These are phyloP conservation scores for Fulmarus glacialis DNA, from an alignment of 2,113 vertebrate species.

Conservation along the genomic window DNA sequence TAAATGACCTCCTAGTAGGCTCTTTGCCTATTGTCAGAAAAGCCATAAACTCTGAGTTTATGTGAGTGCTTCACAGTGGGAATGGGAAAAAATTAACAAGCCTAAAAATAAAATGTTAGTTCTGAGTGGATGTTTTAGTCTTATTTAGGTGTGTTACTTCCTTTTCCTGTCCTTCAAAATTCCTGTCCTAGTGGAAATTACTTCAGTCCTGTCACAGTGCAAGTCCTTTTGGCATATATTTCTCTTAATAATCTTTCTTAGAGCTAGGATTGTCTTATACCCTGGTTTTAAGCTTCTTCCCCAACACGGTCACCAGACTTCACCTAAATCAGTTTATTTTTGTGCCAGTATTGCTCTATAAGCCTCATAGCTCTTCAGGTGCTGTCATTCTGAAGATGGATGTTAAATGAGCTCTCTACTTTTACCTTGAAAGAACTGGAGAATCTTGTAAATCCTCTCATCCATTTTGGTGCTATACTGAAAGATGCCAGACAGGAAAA, in stretches of 20 bases:
- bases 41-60: neutral
- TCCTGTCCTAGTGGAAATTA: neutral
- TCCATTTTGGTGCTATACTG: neutral
- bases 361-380: neutral
- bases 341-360: neutral
- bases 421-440: neutral
- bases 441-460: neutral
- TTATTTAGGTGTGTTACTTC: neutral
- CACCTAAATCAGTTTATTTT: neutral
- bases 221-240: neutral
- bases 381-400: neutral
- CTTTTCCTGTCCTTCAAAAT: neutral
- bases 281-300: neutral
- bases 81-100: neutral
- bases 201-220: neutral
- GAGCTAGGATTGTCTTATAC: neutral
- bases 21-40: neutral
- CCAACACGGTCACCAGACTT: neutral
- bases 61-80: neutral
- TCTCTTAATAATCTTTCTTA: neutral
- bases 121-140: neutral
- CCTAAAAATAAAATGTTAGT: neutral
- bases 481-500: neutral
- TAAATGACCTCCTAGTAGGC: neutral
- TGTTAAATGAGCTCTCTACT: neutral